Percentiles rank a stretch among this genome's conserved stretches.
Conservation (phyloP, 1,140 invertebrate genomes). For the Gerris buenoi region DNA sequence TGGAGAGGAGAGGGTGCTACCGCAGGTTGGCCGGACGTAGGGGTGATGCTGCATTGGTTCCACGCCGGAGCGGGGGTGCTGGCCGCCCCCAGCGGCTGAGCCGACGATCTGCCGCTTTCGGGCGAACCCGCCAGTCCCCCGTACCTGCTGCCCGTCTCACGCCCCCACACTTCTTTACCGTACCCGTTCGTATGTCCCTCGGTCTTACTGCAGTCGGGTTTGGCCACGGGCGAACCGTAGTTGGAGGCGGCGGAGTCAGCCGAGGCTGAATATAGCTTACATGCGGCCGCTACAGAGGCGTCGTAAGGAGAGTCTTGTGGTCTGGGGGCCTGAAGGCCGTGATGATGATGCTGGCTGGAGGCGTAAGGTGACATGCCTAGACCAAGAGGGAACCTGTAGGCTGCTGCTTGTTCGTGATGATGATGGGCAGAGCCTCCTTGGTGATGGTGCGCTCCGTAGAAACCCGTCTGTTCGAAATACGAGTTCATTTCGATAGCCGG, state of each 20-base stretch:
- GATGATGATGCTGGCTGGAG: slow-evolving; percentile 54
- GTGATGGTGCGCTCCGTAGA: slow-evolving; percentile 77
- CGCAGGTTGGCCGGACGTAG: slow-evolving; percentile 45
- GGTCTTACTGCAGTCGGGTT: slow-evolving; percentile 29
- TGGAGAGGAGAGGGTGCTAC: slow-evolving; percentile 60
- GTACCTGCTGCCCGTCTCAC: slow-evolving; percentile 33
- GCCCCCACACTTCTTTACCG: slow-evolving; percentile 42
- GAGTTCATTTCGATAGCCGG: slow-evolving; percentile 64
- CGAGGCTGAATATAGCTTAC: slow-evolving; percentile 62
- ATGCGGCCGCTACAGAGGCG: slow-evolving; percentile 67
- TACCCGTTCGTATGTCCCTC: slow-evolving; percentile 45
- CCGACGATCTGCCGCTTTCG: slow-evolving; percentile 41
- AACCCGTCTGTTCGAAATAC: slow-evolving; percentile 85
- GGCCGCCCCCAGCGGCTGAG: slow-evolving; percentile 32
- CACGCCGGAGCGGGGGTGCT: slow-evolving; percentile 45
- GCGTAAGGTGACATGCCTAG: slow-evolving; percentile 72
- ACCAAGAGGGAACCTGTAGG: slow-evolving; percentile 65
- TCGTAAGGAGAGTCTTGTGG: slow-evolving; percentile 78
- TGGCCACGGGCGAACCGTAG: slow-evolving; percentile 25
- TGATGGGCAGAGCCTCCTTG: slow-evolving; percentile 51
- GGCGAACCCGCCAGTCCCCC: slow-evolving; percentile 44
- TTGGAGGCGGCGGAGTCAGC: slow-evolving; percentile 34
- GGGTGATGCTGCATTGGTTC: slow-evolving; percentile 63
- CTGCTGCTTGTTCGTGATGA: slow-evolving; percentile 46
- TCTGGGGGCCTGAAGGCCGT: slow-evolving; percentile 58